phyloP scores from a whole-genome alignment of 2,888 invertebrate genomes.

The Dynastes maya region DNA sequence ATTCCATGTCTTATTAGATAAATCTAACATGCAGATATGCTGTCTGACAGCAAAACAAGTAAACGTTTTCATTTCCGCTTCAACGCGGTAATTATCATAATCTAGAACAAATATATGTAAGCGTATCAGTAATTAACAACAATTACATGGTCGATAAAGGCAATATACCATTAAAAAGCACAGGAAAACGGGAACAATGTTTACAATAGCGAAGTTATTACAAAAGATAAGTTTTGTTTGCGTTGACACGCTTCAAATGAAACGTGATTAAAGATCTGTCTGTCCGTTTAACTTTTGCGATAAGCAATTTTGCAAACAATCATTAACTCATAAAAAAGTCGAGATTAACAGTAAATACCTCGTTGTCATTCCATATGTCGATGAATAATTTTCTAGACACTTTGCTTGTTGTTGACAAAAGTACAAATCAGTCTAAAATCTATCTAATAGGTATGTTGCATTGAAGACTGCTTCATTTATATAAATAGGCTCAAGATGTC shows the following conservation, averaged over 20 bases:
- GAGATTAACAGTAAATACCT: neutral
- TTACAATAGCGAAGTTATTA: constrained; percentile 39
- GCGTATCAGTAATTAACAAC: constrained; percentile 30
- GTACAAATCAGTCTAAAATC: no score
- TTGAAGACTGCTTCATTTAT: no score
- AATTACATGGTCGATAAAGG: constrained; percentile 26
- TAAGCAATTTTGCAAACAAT: constrained; percentile 33
- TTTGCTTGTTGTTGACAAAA: no score
- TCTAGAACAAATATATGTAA: constrained; percentile 26
- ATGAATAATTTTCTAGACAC: no score
- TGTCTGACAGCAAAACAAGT: neutral
- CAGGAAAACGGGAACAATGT: constrained; percentile 25
- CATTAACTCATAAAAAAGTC: constrained; percentile 25
- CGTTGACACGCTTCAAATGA: constrained; percentile 38
- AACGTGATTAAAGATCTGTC: constrained; percentile 30
- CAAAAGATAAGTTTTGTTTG: constrained; percentile 41
- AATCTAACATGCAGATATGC: neutral
- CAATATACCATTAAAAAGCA: constrained; percentile 35
- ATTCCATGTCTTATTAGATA: no score
- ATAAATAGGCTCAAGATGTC: no score
- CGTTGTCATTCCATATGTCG: no score
- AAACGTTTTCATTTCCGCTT: constrained; percentile 10
- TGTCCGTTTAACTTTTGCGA: constrained; percentile 22
- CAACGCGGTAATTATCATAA: constrained; percentile 17
- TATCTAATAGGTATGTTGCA: no score